A percentile compares a stretch with the other conserved stretches of the same genome.
Conservation (phyloP, 2,113 vertebrate species). For the Lagopus leucura region DNA sequence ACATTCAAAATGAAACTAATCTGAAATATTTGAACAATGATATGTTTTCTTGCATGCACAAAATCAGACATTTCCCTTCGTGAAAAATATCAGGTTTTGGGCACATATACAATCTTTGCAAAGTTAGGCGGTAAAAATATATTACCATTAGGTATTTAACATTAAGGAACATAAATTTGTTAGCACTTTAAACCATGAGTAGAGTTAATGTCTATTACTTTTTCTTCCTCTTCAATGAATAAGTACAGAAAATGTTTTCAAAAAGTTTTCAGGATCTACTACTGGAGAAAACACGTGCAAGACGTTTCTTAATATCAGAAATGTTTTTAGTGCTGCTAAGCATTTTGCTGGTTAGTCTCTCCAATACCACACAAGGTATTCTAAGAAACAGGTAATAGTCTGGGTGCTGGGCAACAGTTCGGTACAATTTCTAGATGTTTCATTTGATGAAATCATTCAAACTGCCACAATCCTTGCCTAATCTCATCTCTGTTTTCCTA, state of each 20-base stretch:
- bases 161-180: not conserved
- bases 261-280: not conserved
- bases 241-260: not conserved
- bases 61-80: not conserved
- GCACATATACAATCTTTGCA: not conserved
- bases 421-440: not conserved
- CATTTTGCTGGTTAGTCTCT: not conserved
- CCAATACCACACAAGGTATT: not conserved
- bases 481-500: not conserved
- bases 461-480: not conserved
- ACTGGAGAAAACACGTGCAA: accelerated
- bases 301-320: not conserved
- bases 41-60: not conserved
- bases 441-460: not conserved
- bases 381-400: not conserved
- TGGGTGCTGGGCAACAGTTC: not conserved
- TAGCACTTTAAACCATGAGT: not conserved
- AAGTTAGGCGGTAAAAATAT: not conserved
- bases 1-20: not conserved
- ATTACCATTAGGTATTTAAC: not conserved
- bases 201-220: not conserved
- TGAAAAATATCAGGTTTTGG: not conserved
- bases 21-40: not conserved
- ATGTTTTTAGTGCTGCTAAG: not conserved
- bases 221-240: not conserved